A percentile compares a stretch with the other conserved stretches of the same genome.
Conservation (phyloP, 2,113 vertebrate genomes). For the Passer montanus region DNA sequence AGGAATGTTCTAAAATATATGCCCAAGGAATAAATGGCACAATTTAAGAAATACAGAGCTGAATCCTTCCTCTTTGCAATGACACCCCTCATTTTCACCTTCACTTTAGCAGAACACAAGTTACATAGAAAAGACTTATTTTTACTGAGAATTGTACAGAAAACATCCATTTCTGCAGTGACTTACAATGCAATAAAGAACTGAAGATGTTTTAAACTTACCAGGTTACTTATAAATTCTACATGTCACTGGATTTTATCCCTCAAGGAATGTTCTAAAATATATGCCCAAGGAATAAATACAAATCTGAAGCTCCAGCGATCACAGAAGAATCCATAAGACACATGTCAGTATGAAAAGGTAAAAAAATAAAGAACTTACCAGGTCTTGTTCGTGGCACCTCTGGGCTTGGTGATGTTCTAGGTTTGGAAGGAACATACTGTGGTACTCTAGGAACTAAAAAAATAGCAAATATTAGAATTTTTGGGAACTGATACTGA, state of each 20-base stretch:
- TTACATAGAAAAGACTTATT: neutral
- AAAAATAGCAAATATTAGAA: neutral
- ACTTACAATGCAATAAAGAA: neutral
- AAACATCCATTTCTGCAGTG: neutral
- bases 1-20: neutral
- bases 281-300: neutral
- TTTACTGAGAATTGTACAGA: neutral
- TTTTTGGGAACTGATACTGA: neutral
- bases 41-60: no score
- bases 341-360: neutral
- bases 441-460: slow-evolving; percentile 64
- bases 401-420: slow-evolving; percentile 43
- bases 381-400: slow-evolving; percentile 63
- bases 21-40: neutral
- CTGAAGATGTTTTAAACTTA: neutral
- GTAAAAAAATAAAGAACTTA: slow-evolving; percentile 26
- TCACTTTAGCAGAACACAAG: neutral
- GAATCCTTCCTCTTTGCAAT: neutral
- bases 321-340: neutral
- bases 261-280: neutral
- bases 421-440: slow-evolving; percentile 35
- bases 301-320: neutral
- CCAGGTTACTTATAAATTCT: neutral
- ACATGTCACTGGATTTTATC: neutral
- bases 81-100: neutral